Evolutionary conservation across 2,797 vertebrate species (phyloP), one percentile per base, ranked within the genome.

Genomic region (Tenualosa thibaudeaui): DNA sequence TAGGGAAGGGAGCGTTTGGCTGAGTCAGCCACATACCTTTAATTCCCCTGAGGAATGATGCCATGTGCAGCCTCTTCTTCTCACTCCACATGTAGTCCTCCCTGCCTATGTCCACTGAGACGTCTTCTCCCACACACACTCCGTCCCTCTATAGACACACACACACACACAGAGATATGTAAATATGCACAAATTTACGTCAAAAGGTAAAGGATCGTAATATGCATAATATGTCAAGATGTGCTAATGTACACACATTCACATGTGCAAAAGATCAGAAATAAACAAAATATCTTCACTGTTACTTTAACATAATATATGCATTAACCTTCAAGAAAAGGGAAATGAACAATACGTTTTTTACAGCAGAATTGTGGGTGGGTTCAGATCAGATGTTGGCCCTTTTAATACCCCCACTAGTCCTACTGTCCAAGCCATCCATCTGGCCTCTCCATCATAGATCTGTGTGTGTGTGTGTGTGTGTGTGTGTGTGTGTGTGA

Each of bases 21-120:
- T 85, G 65, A 60, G 43, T 82, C 43, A 43, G 51, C 7, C 19
- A 43, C 92, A 81, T 95, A 99, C 98, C 97, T 97, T 97, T 96
- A 90, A 98, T 97, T 83, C 97, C 97, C 90, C 97, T 96, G 86
- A 98, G 92, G 54, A 97, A 93, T 75, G 98, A 97, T 12, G 97
- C 96, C 90, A 98, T 96, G 87, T 97, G 97, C 92, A 98, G 96
- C 95, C 97, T 96, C 90, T 97, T 97, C 94, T 97, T 97, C 71
- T 98, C 97, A 0, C 95, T 97, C 98, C 98, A 98, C 85, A 97
- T 96, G 17, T 97, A 97, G 88, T 99, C 97, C 90, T 97, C 94
- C 0, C 96, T 95, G 86, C 93, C 93, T 81, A 97, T 92, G 90
- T 98, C 96, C 86, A 96, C 95, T n/a, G 97, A 96, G 84, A 96